Evolutionary conservation across 2,113 vertebrate genomes (phyloP), one percentile per base, ranked within the genome.

Genomic region (Salvelinus namaycush): DNA sequence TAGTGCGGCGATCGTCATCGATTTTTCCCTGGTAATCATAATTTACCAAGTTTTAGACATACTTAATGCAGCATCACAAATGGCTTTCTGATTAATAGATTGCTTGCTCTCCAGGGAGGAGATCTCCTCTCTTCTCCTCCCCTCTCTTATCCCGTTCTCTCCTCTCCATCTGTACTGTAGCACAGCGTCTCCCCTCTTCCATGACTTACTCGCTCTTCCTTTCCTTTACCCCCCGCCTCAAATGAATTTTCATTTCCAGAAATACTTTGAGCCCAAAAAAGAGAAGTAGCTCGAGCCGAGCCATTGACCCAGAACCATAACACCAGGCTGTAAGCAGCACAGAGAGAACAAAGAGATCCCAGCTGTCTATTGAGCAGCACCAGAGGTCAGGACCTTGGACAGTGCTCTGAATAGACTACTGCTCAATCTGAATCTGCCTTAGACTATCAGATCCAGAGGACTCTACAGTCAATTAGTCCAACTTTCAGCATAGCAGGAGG

Each of bases 51-150:
- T 86, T 88, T 88, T 80, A 86, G 84, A 91, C 77, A 82, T 87
- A 59, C 49, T 92, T 91, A 91, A 91, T 86, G 86, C 85, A 13
- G 83, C 76, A 73, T 86, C 79, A 88, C 86, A 87, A 92, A 93
- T 89, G 85, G 83, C 74, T 90, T 92, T 87, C 84, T 91, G 90
- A 92, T 91, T 78, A 91, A 90, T 89, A 82, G 73, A 77, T 89
- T 87, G 83, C 90, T 90, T 68, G 81, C 76, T 80, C 76, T 51
- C 74, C 66, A 81, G 77, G 81, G 81, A 78, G 83, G 77, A 73
- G 70, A 76, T 70, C 57, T 49, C 57, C 75, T 34, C 31, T 57
- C 44, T 49, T 29, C 34, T 68, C 18, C 31, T 51, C 16, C n/a
- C 54, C 51, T 26, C 27, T 49, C 57, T 29, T 70, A 6, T 24